Evolutionary conservation across 1,140 invertebrate species (phyloP).

Genomic region (Chrysomallon squamiferum): DNA sequence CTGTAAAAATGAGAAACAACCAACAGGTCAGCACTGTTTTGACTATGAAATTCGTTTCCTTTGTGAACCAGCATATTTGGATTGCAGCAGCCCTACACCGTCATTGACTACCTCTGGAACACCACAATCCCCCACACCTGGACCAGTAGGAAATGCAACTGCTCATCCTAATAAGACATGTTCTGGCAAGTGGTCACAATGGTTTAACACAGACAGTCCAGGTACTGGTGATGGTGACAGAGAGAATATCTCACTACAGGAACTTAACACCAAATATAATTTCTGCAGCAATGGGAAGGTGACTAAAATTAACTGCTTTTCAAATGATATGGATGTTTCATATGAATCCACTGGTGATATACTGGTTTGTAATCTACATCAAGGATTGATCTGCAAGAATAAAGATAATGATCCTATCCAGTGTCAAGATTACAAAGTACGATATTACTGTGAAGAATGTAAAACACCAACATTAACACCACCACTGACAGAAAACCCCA

Average conservation of each 20-base stretch:
- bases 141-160: neutral
- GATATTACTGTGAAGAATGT: conserved; percentile 39
- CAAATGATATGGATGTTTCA: conserved; percentile 4
- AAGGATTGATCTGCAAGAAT: conserved; percentile 16
- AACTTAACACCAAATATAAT: conserved; percentile 24
- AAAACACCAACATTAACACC: neutral
- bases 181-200: conserved; percentile 40
- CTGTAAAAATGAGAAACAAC: conserved; percentile 66
- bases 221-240: conserved; percentile 15
- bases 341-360: conserved; percentile 10
- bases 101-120: neutral
- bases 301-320: conserved; percentile 40
- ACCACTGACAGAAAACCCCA: no score
- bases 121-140: conserved; percentile 5
- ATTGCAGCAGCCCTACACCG: conserved; percentile 10
- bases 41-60: conserved; percentile 79
- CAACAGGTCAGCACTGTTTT: conserved; percentile 44
- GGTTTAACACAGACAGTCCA: conserved; percentile 44
- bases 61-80: conserved; percentile 64
- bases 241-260: conserved; percentile 26
- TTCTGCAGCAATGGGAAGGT: conserved; percentile 43
- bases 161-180: conserved; percentile 25
- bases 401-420: conserved; percentile 15
- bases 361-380: conserved; percentile 6
- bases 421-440: conserved; percentile 56